Conservation (phyloP, 2,888 invertebrate species). For the Dynastes tityus region DNA sequence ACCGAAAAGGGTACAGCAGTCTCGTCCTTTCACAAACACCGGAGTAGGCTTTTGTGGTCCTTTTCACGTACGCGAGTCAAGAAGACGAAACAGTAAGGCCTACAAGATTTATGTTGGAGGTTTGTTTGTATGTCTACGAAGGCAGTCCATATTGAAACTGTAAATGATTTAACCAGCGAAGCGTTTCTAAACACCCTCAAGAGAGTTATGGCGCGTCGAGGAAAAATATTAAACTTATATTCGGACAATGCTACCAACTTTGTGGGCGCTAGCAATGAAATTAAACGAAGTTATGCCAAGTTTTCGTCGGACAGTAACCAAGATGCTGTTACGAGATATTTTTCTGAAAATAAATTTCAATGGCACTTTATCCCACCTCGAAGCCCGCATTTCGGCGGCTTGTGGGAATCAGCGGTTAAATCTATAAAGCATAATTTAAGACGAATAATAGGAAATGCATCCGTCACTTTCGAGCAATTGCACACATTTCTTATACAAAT, state of each 20-base stretch:
- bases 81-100: conserved; percentile 2
- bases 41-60: conserved; percentile 27
- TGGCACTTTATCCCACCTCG: conserved; percentile 63
- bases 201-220: too few species aligned
- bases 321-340: background rate
- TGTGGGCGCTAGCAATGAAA: too few species aligned
- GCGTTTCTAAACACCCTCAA: too few species aligned
- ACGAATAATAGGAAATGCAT: conserved; percentile 55
- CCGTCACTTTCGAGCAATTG: conserved; percentile 62
- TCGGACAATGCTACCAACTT: too few species aligned
- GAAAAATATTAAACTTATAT: too few species aligned
- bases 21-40: conserved; percentile 5
- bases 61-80: background rate
- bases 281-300: too few species aligned
- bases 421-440: conserved; percentile 59
- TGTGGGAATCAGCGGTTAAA: conserved; percentile 51
- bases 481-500: conserved; percentile 60
- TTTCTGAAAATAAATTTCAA: background rate
- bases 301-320: too few species aligned
- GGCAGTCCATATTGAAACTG: conserved; percentile 27
- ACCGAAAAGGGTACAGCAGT: background rate
- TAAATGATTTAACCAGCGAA: background rate
- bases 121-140: conserved; percentile 38
- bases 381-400: conserved; percentile 62
- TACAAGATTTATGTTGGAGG: too few species aligned